phyloP scores from a whole-genome alignment of 2,797 vertebrate genomes.

The Percopsis omiscomaycus region DNA sequence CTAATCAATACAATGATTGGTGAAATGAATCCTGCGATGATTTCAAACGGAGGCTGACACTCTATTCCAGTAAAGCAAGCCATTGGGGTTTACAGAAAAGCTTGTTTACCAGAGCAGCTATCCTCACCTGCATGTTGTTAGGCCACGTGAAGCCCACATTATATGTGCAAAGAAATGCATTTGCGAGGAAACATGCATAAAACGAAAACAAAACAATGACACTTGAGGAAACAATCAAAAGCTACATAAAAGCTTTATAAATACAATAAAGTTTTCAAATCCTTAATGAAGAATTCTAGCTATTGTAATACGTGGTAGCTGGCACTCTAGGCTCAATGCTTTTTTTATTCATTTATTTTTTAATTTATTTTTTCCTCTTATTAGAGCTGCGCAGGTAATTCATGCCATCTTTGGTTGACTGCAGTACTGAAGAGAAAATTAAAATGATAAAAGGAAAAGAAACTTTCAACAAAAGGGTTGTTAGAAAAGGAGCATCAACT shows the following conservation, averaged over 20 bases:
- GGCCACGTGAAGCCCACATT: slow-evolving; percentile 86
- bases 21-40: slow-evolving; percentile 93
- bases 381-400: slow-evolving; percentile 92
- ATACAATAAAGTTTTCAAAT: slow-evolving; percentile 94
- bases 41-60: slow-evolving; percentile 87
- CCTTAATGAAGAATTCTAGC: slow-evolving; percentile 91
- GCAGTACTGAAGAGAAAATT: slow-evolving; percentile 90
- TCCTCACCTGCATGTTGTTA: slow-evolving; percentile 93
- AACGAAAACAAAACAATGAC: slow-evolving; percentile 81
- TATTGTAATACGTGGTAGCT: slow-evolving; percentile 93
- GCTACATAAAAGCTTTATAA: slow-evolving; percentile 97
- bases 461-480: slow-evolving; percentile 78
- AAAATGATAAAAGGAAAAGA: slow-evolving; percentile 80
- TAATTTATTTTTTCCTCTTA: slow-evolving; percentile 55
- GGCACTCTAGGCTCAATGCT: slow-evolving; percentile 89
- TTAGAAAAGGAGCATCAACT: slow-evolving; percentile 93
- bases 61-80: slow-evolving; percentile 89
- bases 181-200: slow-evolving; percentile 98
- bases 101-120: slow-evolving; percentile 96
- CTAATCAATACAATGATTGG: slow-evolving; percentile 90
- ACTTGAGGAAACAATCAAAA: slow-evolving; percentile 89
- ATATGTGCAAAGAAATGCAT: slow-evolving; percentile 99
- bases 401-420: slow-evolving; percentile 99
- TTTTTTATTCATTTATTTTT: slow-evolving; percentile 65
- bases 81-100: slow-evolving; percentile 87